These are phyloP conservation scores for Ceyx erithaca DNA, from an alignment of 2,797 vertebrate species.

Conservation along the genomic window DNA sequence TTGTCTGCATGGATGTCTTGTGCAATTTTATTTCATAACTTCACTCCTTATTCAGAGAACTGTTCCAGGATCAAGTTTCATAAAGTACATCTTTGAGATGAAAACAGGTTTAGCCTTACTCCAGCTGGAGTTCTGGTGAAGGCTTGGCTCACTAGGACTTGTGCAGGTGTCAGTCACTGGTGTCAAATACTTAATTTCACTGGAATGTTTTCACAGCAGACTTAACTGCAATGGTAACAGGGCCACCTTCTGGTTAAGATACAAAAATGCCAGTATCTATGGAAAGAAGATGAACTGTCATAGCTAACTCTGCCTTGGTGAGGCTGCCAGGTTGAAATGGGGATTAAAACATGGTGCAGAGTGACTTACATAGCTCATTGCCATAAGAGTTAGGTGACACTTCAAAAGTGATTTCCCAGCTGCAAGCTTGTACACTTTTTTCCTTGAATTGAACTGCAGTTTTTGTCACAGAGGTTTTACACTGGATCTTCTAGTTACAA, in stretches of 20 bases:
- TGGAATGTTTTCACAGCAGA: neutral
- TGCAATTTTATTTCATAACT: neutral
- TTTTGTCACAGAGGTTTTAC: neutral
- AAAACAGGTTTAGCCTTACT: neutral
- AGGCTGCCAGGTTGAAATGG: neutral
- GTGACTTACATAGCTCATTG: neutral
- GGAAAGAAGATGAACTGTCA: fast-evolving
- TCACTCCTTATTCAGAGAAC: neutral
- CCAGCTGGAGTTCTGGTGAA: neutral
- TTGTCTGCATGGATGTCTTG: neutral
- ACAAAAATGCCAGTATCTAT: neutral
- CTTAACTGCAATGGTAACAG: neutral
- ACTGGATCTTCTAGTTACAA: neutral
- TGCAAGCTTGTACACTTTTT: neutral
- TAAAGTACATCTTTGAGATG: neutral
- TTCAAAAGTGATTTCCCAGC: neutral
- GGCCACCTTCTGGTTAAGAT: slow-evolving; percentile 50
- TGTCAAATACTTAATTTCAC: neutral
- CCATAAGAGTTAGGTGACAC: neutral
- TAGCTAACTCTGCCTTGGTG: neutral
- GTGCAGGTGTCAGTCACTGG: neutral
- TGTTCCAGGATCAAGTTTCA: neutral
- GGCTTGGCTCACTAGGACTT: neutral
- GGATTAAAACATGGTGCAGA: neutral
- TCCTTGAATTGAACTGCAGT: neutral